Percentiles rank a stretch among this genome's conserved stretches.
Evolutionary conservation across 1,140 invertebrate genomes (phyloP).

Genomic region (Trichonephila clavipes): DNA sequence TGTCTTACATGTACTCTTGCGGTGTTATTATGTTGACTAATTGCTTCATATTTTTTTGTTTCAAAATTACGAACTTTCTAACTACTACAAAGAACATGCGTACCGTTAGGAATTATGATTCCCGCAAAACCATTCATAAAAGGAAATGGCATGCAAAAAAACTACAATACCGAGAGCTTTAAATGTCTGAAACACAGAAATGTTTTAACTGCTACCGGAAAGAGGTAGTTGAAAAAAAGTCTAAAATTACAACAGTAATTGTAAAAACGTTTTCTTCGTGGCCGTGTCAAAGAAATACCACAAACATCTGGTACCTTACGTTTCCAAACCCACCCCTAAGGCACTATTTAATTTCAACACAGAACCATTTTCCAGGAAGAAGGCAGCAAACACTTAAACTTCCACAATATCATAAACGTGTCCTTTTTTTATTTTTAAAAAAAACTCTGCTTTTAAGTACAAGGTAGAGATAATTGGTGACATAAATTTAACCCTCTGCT

Average conservation of each 20-base stretch:
- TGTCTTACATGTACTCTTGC: no score
- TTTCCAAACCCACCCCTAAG: not conserved
- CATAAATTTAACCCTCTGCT: slow-evolving; percentile 17
- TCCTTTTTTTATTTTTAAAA: not conserved
- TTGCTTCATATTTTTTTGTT: not conserved
- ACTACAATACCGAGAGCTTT: not conserved
- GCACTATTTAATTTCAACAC: not conserved
- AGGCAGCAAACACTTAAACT: not conserved
- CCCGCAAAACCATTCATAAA: not conserved
- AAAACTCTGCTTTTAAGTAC: not conserved
- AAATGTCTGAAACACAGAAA: not conserved
- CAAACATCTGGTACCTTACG: not conserved
- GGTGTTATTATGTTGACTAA: not conserved
- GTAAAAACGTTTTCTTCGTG: not conserved
- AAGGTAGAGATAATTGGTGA: not conserved
- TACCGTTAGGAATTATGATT: not conserved
- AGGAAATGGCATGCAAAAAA: not conserved
- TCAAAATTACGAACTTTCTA: not conserved
- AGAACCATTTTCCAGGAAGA: not conserved
- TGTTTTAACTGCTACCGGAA: not conserved
- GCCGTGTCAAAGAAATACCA: not conserved
- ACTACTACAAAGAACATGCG: no score
- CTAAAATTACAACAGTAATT: not conserved
- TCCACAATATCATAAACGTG: not conserved
- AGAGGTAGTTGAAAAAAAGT: not conserved